Conservation (phyloP, 2,888 invertebrate species). For the Craniophora ligustri region DNA sequence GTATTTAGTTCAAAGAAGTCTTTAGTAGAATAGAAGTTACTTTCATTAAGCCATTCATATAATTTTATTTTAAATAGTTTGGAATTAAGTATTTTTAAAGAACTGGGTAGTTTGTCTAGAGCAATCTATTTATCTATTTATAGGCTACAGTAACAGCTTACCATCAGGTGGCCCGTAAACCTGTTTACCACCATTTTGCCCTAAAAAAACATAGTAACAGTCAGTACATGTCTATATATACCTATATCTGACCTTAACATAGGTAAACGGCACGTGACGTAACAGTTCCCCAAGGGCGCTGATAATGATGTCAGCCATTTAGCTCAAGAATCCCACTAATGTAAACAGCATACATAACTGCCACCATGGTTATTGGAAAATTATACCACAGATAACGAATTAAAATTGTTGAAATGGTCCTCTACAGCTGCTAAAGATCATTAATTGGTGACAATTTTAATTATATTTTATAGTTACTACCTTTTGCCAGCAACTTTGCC, state of each 20-base stretch:
- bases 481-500: neutral
- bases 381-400: conserved; percentile 14
- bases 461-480: neutral
- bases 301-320: conserved; percentile 39
- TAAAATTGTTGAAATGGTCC: no score
- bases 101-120: no score
- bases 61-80: neutral
- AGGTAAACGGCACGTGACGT: conserved; percentile 6
- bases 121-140: no score
- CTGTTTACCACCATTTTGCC: no score
- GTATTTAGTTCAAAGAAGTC: neutral
- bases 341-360: conserved; percentile 22
- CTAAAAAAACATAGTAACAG: neutral
- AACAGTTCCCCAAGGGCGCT: conserved; percentile 23
- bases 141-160: no score
- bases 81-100: no score
- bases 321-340: conserved; percentile 41
- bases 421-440: no score
- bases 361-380: conserved; percentile 15
- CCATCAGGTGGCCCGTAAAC: no score
- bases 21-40: no score
- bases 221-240: conserved; percentile 1
- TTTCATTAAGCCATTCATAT: no score
- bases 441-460: no score
- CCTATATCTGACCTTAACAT: conserved; percentile 22